Evolutionary conservation across 2,797 vertebrate genomes (phyloP), one percentile per base, ranked within the genome.

Genomic region (Prionace glauca): DNA sequence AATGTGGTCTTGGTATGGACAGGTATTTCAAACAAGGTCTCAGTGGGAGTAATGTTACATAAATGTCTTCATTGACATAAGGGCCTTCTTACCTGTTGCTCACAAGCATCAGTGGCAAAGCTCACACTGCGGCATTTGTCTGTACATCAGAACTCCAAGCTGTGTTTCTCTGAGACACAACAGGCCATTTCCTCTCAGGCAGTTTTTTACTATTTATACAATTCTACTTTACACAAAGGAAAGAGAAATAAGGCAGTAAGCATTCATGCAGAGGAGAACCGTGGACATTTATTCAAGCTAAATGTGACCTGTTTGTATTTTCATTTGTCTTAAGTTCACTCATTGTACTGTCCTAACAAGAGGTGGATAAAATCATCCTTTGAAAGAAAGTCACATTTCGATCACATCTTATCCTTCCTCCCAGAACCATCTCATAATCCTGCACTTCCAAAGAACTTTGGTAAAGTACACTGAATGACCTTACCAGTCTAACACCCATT

Each of bases 161-260:
- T 90, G 56, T 50, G 56, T 4, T 90, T 90, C 87, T 90, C 11
- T 79, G 45, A 88, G 12, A 60, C 87, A 90, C 56, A 62, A 90
- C 14, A 60, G 87, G 56, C 29, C 29, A 62, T 90, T 90, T 90
- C 87, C 56, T 62, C 87, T 90, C 5, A 1, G 56, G 87, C 87
- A 90, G 56, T 84, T 45, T 62, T 60, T 90, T 62, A 62, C 87
- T 90, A 90, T 60, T 65, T 90, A 62, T 90, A 90, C 87, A 90
- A 32, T 32, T 62, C 87, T n/a, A 60, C 4, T 84, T 41, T 45
- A 24, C 16, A 45, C 41, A 1, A 20, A 5, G 22, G 79, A 84
- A 45, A 24, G 79, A 45, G 36, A n/a, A 60, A 29, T 32, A 90
- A 90, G 60, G 60, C 56, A 62, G 32, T 32, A 62, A 90, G 56